These are phyloP conservation scores for Caenorhabditis sp. DNA, from an alignment of 2,888 invertebrate species.

Conservation along the genomic window DNA sequence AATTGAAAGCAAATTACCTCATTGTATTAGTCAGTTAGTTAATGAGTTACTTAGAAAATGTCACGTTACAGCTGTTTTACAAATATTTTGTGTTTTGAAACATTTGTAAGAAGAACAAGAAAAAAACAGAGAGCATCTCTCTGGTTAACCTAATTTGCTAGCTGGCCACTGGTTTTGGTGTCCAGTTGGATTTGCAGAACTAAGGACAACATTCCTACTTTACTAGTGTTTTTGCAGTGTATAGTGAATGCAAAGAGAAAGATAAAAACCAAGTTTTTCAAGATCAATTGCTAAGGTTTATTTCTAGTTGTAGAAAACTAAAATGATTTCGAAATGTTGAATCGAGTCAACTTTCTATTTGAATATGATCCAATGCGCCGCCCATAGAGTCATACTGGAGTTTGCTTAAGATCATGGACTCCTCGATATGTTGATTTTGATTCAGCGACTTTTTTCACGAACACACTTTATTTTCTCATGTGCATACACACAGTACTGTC, in stretches of 20 bases:
- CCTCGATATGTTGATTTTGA: slow-evolving; percentile 33
- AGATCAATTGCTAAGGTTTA: too few relatives aligned
- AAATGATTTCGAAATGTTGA: not conserved
- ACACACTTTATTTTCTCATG: slow-evolving; percentile 29
- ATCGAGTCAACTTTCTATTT: slow-evolving; percentile 24
- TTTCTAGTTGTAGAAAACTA: too few relatives aligned
- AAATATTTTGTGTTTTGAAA: slow-evolving; percentile 45
- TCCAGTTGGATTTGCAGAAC: slow-evolving; percentile 24
- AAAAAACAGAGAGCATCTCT: not conserved
- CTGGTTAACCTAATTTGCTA: slow-evolving; percentile 39
- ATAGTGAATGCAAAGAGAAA: too few relatives aligned
- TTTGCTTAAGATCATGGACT: slow-evolving; percentile 27
- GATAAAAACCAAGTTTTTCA: too few relatives aligned
- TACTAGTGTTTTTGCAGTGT: not conserved
- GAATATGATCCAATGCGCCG: slow-evolving; percentile 44
- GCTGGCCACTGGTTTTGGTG: not conserved
- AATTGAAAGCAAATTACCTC: slow-evolving; percentile 13
- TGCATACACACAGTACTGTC: slow-evolving; percentile 3
- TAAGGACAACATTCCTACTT: slow-evolving; percentile 12
- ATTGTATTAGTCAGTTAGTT: too few relatives aligned
- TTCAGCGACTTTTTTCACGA: slow-evolving; percentile 19
- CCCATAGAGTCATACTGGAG: slow-evolving; percentile 14
- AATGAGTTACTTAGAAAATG: not conserved
- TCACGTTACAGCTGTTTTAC: slow-evolving; percentile 10
- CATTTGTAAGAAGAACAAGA: slow-evolving; percentile 31